phyloP scores from a whole-genome alignment of 2,113 vertebrate species.

The Tragelaphus scriptus region DNA sequence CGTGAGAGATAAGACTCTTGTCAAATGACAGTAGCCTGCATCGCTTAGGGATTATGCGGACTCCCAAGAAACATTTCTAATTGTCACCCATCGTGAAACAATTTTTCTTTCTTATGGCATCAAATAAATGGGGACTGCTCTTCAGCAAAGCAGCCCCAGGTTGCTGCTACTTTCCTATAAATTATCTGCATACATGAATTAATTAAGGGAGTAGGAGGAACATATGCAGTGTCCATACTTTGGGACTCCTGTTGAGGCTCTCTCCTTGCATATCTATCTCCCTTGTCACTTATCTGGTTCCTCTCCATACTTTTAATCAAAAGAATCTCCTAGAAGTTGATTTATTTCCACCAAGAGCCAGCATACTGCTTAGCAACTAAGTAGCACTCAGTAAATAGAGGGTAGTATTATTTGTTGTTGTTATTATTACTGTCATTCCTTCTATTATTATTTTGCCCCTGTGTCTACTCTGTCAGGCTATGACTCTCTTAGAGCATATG shows the following conservation, averaged over 20 bases:
- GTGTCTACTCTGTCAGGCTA: background rate
- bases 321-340: background rate
- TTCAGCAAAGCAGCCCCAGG: background rate
- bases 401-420: background rate
- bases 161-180: background rate
- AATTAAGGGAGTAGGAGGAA: background rate
- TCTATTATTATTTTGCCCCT: background rate
- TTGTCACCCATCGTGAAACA: background rate
- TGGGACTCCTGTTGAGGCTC: background rate
- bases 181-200: background rate
- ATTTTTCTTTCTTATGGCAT: background rate
- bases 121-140: background rate
- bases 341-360: background rate
- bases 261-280: background rate
- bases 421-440: background rate
- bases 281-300: background rate
- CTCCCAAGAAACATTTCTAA: background rate
- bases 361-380: background rate
- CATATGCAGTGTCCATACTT: background rate
- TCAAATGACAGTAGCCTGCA: background rate
- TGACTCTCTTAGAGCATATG: background rate
- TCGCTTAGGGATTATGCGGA: background rate
- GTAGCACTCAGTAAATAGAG: background rate
- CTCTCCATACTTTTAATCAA: background rate
- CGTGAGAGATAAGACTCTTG: background rate